These are phyloP conservation scores for Acrossocheilus fasciatus DNA, from an alignment of 2,797 vertebrate genomes.

Conservation along the genomic window DNA sequence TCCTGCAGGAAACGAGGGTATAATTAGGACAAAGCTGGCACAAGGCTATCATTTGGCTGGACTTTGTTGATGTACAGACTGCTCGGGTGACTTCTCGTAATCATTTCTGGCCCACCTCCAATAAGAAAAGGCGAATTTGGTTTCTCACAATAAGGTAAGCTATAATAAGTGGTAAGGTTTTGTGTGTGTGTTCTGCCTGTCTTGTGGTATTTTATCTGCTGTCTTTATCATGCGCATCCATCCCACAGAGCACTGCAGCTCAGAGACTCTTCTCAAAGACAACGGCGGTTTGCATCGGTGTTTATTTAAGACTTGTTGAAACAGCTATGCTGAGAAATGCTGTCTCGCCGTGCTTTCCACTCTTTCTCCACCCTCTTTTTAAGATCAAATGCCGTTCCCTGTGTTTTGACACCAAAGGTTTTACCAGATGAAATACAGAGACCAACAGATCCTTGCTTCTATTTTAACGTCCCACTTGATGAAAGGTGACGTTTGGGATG, in stretches of 20 bases:
- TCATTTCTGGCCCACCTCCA: constrained; percentile 16
- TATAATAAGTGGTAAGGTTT: background rate
- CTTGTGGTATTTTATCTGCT: constrained; percentile 8
- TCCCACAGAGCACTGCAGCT: constrained; percentile 11
- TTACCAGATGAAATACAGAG: constrained; percentile 46
- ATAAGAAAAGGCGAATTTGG: background rate
- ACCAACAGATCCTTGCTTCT: constrained; percentile 46
- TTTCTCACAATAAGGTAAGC: constrained; percentile 7
- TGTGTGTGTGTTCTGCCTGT: constrained; percentile 18
- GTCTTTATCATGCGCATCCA: constrained; percentile 25
- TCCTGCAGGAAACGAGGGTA: constrained; percentile 7
- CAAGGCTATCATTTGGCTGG: constrained; percentile 58
- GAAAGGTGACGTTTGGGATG: constrained; percentile 49
- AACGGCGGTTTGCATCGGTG: constrained; percentile 12
- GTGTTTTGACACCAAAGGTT: constrained; percentile 53
- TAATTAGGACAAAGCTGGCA: constrained; percentile 43
- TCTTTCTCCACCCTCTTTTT: constrained; percentile 37
- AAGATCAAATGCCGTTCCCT: constrained; percentile 48
- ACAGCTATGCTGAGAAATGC: constrained; percentile 11
- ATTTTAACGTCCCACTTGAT: constrained; percentile 52
- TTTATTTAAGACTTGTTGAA: constrained; percentile 46
- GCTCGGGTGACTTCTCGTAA: constrained; percentile 22
- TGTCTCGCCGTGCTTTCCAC: constrained; percentile 8
- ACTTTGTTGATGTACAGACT: constrained; percentile 33
- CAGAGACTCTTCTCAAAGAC: constrained; percentile 21